A percentile compares a stretch with the other conserved stretches of the same genome.
These are phyloP conservation scores for Hephaestus fuliginosus DNA, from an alignment of 2,797 vertebrate genomes.

Conservation along the genomic window DNA sequence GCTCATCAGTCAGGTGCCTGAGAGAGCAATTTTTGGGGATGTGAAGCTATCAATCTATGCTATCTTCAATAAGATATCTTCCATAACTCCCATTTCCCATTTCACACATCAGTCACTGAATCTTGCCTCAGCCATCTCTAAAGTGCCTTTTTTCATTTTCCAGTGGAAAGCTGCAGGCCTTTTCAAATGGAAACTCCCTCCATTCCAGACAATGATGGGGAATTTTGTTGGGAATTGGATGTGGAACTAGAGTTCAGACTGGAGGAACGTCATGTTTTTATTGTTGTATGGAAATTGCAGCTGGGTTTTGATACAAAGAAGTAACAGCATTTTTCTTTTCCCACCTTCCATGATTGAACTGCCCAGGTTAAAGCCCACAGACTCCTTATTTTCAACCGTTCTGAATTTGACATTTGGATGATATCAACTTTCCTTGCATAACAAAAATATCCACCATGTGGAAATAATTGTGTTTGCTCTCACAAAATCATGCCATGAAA, in stretches of 20 bases:
- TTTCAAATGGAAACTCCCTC: slow-evolving; percentile 74
- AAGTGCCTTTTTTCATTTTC: slow-evolving; percentile 43
- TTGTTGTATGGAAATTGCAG: slow-evolving; percentile 51
- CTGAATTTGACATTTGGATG: slow-evolving; percentile 54
- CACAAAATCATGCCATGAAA: slow-evolving; percentile 30
- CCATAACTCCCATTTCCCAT: slow-evolving; percentile 6
- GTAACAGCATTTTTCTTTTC: slow-evolving; percentile 24
- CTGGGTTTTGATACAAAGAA: slow-evolving; percentile 28
- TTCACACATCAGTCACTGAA: slow-evolving; percentile 30
- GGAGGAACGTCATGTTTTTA: slow-evolving; percentile 53
- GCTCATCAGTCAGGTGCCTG: neutral
- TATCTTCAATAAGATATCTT: neutral
- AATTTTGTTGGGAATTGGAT: slow-evolving; percentile 67
- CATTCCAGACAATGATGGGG: slow-evolving; percentile 60
- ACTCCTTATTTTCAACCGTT: slow-evolving; percentile 13
- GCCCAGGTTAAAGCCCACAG: slow-evolving; percentile 12
- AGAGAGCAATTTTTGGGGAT: neutral
- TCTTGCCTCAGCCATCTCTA: slow-evolving; percentile 31
- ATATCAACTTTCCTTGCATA: slow-evolving; percentile 48
- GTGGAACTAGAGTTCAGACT: slow-evolving; percentile 58
- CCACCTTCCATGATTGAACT: slow-evolving; percentile 34
- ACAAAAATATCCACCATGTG: slow-evolving; percentile 70
- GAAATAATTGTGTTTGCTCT: slow-evolving; percentile 47
- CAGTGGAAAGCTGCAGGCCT: slow-evolving; percentile 51
- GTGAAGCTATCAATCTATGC: neutral